Conservation (phyloP, 2,888 invertebrate species). For the Pheosia gnoma region DNA sequence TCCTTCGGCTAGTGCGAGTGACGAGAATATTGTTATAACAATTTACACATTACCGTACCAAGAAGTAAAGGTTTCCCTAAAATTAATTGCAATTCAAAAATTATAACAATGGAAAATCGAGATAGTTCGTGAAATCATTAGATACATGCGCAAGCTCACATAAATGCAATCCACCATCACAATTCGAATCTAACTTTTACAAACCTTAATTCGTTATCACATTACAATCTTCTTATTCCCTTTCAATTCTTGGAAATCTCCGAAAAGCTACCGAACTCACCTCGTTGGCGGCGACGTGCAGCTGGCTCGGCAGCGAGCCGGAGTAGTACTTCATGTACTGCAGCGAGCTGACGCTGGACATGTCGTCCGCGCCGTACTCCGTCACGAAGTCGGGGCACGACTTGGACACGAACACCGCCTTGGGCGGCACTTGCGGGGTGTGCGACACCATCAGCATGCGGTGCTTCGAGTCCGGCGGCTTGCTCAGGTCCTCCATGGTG, state of each 20-base stretch:
- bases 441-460: constrained; percentile 93
- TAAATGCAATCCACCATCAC: too few relatives aligned
- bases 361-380: constrained; percentile 38
- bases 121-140: too few relatives aligned
- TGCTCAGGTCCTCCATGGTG: constrained; percentile 95
- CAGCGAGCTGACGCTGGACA: constrained; percentile 33
- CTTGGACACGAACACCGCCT: constrained; percentile 86
- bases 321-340: constrained; percentile 35
- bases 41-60: too few relatives aligned
- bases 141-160: too few relatives aligned
- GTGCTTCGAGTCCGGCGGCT: constrained; percentile 90
- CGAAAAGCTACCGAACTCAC: constrained; percentile 27
- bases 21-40: not conserved
- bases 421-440: constrained; percentile 73
- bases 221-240: too few relatives aligned
- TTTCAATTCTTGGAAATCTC: too few relatives aligned
- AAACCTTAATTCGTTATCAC: too few relatives aligned
- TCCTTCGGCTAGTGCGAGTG: constrained; percentile 9
- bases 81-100: too few relatives aligned
- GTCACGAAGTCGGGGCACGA: constrained; percentile 91
- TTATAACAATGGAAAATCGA: too few relatives aligned
- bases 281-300: constrained; percentile 52
- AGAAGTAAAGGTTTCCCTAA: too few relatives aligned
- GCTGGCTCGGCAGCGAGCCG: constrained; percentile 59
- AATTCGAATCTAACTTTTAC: too few relatives aligned